A percentile compares a stretch with the other conserved stretches of the same genome.
Evolutionary conservation across 2,888 invertebrate genomes (phyloP).

Genomic region (Sceliomorpha sp.): DNA sequence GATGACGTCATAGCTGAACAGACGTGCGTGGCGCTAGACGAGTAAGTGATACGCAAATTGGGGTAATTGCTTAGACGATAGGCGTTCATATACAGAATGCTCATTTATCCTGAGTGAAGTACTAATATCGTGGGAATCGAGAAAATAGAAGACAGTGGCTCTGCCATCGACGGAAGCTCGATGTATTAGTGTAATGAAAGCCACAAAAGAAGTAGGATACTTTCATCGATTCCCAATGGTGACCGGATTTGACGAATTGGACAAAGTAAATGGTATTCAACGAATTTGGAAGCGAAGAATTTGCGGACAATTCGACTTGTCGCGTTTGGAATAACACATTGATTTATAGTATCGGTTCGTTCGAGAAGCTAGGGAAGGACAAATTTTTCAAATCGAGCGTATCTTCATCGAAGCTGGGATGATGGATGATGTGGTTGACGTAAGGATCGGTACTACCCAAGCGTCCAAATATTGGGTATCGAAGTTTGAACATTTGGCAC

Average conservation of each 20-base stretch:
- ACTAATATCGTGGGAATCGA: constrained; percentile 7
- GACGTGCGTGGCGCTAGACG: too few species aligned
- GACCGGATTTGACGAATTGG: not conserved
- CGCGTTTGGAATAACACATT: too few species aligned
- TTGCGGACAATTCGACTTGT: too few species aligned
- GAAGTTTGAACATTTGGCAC: constrained; percentile 13
- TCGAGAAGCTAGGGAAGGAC: too few species aligned
- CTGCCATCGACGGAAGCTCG: constrained; percentile 9
- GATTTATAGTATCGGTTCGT: too few species aligned
- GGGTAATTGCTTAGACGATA: constrained; percentile 5
- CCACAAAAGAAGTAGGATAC: constrained; percentile 2
- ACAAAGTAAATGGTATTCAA: too few species aligned
- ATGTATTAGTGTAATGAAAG: constrained; percentile 3
- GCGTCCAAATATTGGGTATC: constrained; percentile 7
- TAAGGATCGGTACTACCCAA: too few species aligned
- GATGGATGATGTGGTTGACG: too few species aligned
- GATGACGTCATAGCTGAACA: too few species aligned
- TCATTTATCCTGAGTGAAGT: constrained; percentile 2
- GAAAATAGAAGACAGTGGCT: constrained; percentile 8
- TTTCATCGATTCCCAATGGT: not conserved
- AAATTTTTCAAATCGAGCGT: too few species aligned
- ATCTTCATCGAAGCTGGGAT: too few species aligned
- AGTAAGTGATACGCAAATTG: constrained; percentile 11
- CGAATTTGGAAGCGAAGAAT: too few species aligned
- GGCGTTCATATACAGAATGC: constrained; percentile 4